These are phyloP conservation scores for Stictonetta naevosa DNA, from an alignment of 2,113 vertebrate species.

Conservation along the genomic window DNA sequence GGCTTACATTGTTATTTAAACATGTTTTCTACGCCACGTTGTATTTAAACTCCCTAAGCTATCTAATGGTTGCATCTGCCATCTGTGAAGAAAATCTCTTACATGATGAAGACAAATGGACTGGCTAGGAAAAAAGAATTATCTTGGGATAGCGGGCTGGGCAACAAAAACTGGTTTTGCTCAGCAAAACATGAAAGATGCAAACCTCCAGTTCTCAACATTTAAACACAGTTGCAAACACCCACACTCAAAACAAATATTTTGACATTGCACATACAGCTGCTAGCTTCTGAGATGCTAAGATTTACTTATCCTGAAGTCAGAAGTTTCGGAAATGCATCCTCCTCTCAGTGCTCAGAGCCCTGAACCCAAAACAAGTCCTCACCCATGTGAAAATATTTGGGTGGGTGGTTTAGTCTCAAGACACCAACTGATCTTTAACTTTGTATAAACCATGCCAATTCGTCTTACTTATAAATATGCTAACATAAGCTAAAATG, in stretches of 20 bases:
- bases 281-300: not conserved
- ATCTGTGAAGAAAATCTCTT: not conserved
- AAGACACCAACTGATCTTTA: not conserved
- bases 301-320: not conserved
- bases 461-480: not conserved
- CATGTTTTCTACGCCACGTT: not conserved
- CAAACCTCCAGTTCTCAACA: not conserved
- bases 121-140: not conserved
- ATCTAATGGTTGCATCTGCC: not conserved
- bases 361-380: not conserved
- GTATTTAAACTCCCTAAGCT: not conserved
- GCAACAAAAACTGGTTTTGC: not conserved
- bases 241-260: not conserved
- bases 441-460: not conserved
- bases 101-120: not conserved
- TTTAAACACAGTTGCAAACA: not conserved
- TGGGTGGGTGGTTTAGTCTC: not conserved
- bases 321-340: not conserved
- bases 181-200: not conserved
- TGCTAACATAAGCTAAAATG: not conserved
- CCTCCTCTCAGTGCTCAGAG: not conserved
- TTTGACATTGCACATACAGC: not conserved
- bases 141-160: not conserved
- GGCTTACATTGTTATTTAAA: not conserved
- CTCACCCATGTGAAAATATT: not conserved